A percentile compares a stretch with the other conserved stretches of the same genome.
phyloP scores from a whole-genome alignment of 2,888 invertebrate species.

The Drosophila nr. medialis region DNA sequence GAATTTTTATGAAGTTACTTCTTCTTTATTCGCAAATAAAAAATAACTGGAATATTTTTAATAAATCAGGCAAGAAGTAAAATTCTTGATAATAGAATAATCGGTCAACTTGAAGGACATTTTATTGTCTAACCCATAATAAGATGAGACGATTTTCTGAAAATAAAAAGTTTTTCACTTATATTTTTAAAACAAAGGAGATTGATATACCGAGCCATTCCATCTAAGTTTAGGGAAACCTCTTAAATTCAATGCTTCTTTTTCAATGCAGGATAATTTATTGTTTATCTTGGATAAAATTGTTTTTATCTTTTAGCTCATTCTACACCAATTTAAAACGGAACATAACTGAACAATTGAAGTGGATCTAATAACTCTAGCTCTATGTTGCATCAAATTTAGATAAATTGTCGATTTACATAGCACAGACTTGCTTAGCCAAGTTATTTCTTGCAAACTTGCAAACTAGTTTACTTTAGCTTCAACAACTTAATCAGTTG shows the following conservation, averaged over 20 bases:
- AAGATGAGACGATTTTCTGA: too few species aligned
- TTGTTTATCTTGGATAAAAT: not conserved
- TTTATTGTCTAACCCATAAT: too few species aligned
- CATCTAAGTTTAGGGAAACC: not conserved
- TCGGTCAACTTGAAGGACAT: too few species aligned
- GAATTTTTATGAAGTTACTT: constrained; percentile 38
- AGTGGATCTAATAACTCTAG: not conserved
- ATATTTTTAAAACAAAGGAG: too few species aligned
- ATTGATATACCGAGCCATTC: too few species aligned
- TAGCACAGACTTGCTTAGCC: not conserved
- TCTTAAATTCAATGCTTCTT: too few species aligned
- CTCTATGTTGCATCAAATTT: not conserved
- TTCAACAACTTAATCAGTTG: constrained; percentile 28
- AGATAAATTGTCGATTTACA: not conserved
- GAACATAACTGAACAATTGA: not conserved
- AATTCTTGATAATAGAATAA: too few species aligned
- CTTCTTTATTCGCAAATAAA: not conserved
- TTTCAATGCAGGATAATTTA: not conserved
- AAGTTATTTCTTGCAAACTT: not conserved
- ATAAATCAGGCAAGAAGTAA: not conserved
- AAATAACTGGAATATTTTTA: not conserved
- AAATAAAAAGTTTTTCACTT: too few species aligned
- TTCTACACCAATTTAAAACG: too few species aligned
- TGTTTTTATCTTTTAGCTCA: too few species aligned
- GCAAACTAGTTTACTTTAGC: not conserved